These are phyloP conservation scores for Fopius arisanus DNA, from an alignment of 1,140 invertebrate species.

Conservation along the genomic window DNA sequence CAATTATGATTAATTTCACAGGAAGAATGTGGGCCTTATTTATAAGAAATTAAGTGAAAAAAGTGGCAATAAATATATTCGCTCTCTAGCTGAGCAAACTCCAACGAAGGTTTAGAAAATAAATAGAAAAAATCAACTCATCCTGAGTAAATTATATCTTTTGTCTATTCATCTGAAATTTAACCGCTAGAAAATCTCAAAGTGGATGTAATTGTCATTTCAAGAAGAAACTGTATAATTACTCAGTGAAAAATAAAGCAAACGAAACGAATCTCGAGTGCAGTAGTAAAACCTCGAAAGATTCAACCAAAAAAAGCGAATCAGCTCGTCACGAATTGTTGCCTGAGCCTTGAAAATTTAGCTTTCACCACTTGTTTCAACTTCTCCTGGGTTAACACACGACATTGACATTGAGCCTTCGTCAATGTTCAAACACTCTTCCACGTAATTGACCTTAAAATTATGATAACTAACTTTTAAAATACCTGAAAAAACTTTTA, in stretches of 20 bases:
- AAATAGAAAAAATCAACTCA: too few species aligned
- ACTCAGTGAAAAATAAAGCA: neutral
- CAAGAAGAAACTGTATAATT: neutral
- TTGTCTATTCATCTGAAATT: neutral
- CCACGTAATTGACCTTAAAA: constrained; percentile 24
- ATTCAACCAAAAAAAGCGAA: neutral
- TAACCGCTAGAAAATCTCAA: neutral
- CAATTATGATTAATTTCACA: too few species aligned
- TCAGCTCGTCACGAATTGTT: constrained; percentile 26
- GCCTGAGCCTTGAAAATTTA: constrained; percentile 41
- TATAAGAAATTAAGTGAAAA: too few species aligned
- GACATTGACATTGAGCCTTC: constrained; percentile 37
- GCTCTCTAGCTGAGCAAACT: too few species aligned
- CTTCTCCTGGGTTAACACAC: constrained; percentile 34
- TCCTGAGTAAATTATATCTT: too few species aligned
- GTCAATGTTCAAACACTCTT: neutral
- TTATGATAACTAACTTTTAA: constrained; percentile 4
- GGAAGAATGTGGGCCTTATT: too few species aligned
- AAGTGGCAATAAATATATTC: too few species aligned
- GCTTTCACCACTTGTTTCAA: constrained; percentile 42
- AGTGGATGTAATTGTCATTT: neutral
- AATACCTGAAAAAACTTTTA: neutral
- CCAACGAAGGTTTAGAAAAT: too few species aligned
- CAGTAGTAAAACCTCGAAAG: neutral
- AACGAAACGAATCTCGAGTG: neutral